A percentile compares a stretch with the other conserved stretches of the same genome.
Conservation (phyloP, 2,888 invertebrate genomes). For the Herminia tarsipennalis region DNA sequence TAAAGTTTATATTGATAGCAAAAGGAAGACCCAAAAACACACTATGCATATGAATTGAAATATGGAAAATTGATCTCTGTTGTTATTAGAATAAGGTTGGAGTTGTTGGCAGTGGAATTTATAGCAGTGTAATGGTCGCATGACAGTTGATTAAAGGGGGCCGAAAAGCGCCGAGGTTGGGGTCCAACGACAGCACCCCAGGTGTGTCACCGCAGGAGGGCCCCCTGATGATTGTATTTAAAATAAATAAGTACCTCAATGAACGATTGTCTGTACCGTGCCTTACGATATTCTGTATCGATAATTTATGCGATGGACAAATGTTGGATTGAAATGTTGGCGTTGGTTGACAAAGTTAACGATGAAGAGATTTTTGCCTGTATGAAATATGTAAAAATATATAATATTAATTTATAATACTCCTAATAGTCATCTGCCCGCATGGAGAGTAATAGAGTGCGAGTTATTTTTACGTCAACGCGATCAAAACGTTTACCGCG, state of each 20-base stretch:
- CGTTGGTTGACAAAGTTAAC: slow-evolving; percentile 11
- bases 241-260: slow-evolving; percentile 86
- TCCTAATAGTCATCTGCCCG: too few species aligned
- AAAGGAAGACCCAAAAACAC: background rate
- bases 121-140: slow-evolving; percentile 73
- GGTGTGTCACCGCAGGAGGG: slow-evolving; percentile 76
- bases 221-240: slow-evolving; percentile 85
- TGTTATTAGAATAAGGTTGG: slow-evolving; percentile 1
- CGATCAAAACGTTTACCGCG: too few species aligned
- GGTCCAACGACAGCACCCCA: slow-evolving; percentile 82
- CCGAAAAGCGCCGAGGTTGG: slow-evolving; percentile 81
- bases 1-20: slow-evolving; percentile 6
- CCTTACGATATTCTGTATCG: slow-evolving; percentile 61
- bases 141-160: slow-evolving; percentile 85
- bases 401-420: too few species aligned
- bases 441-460: too few species aligned
- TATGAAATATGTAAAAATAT: too few species aligned
- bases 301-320: slow-evolving; percentile 47
- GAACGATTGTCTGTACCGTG: slow-evolving; percentile 82
- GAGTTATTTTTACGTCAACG: too few species aligned
- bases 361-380: too few species aligned
- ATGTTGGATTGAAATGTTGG: slow-evolving; percentile 30
- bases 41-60: background rate
- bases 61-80: slow-evolving; percentile 6
- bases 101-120: slow-evolving; percentile 36